phyloP scores from a whole-genome alignment of 2,797 vertebrate species.

The Fratercula arctica region DNA sequence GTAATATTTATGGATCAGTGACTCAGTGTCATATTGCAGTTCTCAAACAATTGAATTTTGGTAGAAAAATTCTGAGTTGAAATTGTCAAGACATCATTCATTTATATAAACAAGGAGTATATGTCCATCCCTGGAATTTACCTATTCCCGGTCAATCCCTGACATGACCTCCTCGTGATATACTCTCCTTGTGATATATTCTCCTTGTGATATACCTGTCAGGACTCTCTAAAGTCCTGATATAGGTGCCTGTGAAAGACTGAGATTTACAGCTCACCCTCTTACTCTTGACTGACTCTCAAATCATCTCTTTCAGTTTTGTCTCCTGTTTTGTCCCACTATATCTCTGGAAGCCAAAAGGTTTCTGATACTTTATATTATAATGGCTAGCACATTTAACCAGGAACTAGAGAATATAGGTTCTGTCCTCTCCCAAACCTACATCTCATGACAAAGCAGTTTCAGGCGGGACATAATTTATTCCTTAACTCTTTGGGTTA shows the following conservation, averaged over 20 bases:
- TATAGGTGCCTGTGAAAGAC: not conserved
- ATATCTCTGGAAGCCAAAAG: not conserved
- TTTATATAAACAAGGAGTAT: not conserved
- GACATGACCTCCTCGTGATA: not conserved
- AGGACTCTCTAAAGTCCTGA: not conserved
- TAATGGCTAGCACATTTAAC: not conserved
- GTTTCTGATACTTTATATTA: not conserved
- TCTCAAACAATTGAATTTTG: not conserved
- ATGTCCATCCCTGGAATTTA: not conserved
- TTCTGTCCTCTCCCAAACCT: not conserved
- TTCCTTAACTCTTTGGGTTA: not conserved
- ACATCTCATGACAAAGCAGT: not conserved
- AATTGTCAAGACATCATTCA: not conserved
- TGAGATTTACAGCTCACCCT: not conserved
- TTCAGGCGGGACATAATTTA: not conserved
- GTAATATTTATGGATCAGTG: not conserved
- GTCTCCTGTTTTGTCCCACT: not conserved
- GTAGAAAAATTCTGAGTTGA: not conserved
- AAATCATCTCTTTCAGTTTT: not conserved
- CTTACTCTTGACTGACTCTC: not conserved
- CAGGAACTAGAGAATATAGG: not conserved
- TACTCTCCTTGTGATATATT: not conserved
- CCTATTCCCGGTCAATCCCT: not conserved
- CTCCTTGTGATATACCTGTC: not conserved
- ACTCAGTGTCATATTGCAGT: not conserved